These are phyloP conservation scores for Poicephalus meyeri DNA, from an alignment of 2,113 vertebrate genomes.

Conservation along the genomic window DNA sequence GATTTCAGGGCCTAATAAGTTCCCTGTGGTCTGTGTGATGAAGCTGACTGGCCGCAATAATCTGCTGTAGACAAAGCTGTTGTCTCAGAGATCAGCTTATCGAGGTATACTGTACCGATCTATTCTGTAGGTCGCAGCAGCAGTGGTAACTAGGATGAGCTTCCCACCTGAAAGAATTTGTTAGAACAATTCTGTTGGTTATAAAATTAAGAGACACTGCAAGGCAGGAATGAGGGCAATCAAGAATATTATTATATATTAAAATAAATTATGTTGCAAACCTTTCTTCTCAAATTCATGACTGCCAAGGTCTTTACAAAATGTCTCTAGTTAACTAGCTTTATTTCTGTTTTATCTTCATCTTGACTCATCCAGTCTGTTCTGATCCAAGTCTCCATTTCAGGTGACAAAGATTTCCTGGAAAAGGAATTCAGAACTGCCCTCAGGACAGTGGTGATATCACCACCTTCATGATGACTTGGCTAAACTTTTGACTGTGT, in stretches of 20 bases:
- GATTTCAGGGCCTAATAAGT: background rate
- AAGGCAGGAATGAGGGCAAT: background rate
- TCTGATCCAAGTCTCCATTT: background rate
- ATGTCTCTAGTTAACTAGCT: background rate
- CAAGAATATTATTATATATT: background rate
- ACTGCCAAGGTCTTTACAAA: background rate
- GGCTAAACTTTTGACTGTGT: background rate
- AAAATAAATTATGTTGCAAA: background rate
- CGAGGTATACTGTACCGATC: background rate
- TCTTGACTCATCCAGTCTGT: background rate
- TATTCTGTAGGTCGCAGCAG: background rate
- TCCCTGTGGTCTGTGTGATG: background rate
- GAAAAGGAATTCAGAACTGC: background rate
- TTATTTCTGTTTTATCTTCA: background rate
- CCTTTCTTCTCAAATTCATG: background rate
- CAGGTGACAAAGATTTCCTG: background rate
- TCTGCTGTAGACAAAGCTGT: background rate
- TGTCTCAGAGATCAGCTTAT: background rate
- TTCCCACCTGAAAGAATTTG: background rate
- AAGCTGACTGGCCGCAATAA: background rate
- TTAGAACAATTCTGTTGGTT: background rate
- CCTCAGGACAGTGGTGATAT: background rate
- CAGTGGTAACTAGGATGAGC: background rate
- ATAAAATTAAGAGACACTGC: background rate
- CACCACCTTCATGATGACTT: background rate